phyloP scores from a whole-genome alignment of 2,888 invertebrate genomes.

The Brachypalpus laphriformis region DNA sequence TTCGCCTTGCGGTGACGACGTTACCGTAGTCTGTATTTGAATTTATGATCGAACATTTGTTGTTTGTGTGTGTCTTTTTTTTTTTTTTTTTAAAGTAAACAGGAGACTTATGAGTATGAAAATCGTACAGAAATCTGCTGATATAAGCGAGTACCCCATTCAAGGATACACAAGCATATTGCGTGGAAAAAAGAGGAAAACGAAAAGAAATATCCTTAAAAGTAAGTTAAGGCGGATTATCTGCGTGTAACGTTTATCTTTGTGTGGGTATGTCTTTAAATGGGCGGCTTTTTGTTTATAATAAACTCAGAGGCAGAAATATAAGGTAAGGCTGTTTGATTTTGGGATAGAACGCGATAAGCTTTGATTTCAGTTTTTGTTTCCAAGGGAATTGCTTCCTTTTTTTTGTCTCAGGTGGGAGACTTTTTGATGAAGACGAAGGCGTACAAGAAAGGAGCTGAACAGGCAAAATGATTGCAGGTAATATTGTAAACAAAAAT shows the following conservation, averaged over 20 bases:
- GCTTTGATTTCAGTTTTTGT: constrained; percentile 9
- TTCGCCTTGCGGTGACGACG: constrained; percentile 3
- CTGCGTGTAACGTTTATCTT: constrained; percentile 5
- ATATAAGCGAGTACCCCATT: not conserved
- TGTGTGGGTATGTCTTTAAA: not conserved
- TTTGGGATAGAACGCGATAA: constrained; percentile 11
- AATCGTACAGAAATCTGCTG: not conserved
- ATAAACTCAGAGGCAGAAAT: not conserved
- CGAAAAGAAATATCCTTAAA: constrained; percentile 2
- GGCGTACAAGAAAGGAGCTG: not conserved
- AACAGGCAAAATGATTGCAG: constrained; percentile 3
- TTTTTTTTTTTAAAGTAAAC: not conserved
- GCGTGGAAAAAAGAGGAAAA: not conserved
- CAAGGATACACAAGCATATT: not conserved
- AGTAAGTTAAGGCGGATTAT: constrained; percentile 26
- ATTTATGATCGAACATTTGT: constrained; percentile 42
- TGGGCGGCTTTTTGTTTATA: not conserved
- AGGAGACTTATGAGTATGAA: not conserved
- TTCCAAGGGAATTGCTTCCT: not conserved
- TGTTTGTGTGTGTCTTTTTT: not conserved
- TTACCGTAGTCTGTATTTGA: not conserved
- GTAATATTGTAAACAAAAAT: constrained; percentile 12
- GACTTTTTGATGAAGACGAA: not conserved
- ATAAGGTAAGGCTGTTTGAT: constrained; percentile 26
- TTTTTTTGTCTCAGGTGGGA: not conserved